phyloP scores from a whole-genome alignment of 2,113 vertebrate genomes.

The Ifrita kowaldi region DNA sequence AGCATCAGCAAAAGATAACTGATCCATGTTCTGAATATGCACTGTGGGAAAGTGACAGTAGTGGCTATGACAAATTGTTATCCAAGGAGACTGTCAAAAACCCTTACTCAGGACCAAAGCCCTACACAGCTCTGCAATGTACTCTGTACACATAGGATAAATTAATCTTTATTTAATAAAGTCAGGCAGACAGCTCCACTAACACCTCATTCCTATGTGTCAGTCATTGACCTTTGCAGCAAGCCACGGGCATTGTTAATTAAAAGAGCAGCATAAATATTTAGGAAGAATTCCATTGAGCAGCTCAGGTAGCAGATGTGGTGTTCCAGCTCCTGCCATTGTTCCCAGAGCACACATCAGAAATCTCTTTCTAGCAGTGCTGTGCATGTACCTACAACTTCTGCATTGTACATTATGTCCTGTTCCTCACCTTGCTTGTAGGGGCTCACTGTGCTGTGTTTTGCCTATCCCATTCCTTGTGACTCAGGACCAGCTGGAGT shows the following conservation, averaged over 20 bases:
- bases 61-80: not conserved
- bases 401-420: not conserved
- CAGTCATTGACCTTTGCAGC: not conserved
- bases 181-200: not conserved
- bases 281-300: not conserved
- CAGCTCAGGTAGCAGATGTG: not conserved
- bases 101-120: not conserved
- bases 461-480: not conserved
- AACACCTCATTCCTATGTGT: not conserved
- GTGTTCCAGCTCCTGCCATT: not conserved
- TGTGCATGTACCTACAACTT: not conserved
- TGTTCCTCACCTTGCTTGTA: not conserved
- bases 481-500: not conserved
- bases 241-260: not conserved
- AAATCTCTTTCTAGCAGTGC: not conserved
- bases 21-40: not conserved
- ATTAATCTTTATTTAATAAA: slow-evolving; percentile 28
- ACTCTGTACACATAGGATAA: not conserved
- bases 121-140: not conserved
- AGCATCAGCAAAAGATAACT: not conserved
- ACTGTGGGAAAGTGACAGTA: not conserved
- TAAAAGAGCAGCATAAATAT: not conserved
- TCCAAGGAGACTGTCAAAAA: not conserved
- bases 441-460: not conserved
- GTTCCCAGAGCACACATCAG: not conserved